Evolutionary conservation across 2,797 vertebrate genomes (phyloP).

Genomic region (Masticophis lateralis): DNA sequence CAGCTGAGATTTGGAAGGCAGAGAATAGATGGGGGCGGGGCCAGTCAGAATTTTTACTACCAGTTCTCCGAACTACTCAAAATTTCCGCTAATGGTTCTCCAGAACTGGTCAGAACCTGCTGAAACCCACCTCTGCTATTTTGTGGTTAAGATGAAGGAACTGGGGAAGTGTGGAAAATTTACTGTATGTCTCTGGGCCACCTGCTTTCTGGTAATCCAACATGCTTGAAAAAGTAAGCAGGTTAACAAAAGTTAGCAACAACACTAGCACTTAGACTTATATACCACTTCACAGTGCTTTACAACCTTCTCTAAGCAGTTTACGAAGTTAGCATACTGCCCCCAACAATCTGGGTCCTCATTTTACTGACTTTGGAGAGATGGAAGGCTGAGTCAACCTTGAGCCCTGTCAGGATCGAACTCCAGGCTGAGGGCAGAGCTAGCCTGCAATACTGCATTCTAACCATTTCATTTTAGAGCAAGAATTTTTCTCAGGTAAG

Average conservation of each 20-base stretch:
- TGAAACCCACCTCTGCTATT: background rate
- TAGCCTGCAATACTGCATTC: background rate
- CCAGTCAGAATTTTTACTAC: too few relatives aligned
- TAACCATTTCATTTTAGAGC: accelerated
- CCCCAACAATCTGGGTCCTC: background rate
- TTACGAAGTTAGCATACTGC: background rate
- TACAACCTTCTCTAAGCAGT: background rate
- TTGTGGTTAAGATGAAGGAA: background rate
- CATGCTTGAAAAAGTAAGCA: background rate
- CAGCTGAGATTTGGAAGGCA: too few relatives aligned
- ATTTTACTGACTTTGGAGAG: background rate
- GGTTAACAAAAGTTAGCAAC: background rate
- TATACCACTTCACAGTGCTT: background rate
- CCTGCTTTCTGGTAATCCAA: background rate
- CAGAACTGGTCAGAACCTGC: too few relatives aligned
- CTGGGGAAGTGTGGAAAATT: background rate
- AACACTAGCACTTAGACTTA: background rate
- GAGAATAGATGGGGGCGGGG: too few relatives aligned
- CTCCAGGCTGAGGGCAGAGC: background rate
- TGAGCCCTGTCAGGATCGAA: background rate
- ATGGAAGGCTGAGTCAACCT: background rate
- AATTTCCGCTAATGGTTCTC: too few relatives aligned
- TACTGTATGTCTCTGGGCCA: background rate
- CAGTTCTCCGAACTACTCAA: too few relatives aligned
- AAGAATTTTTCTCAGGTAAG: background rate